Evolutionary conservation across 2,113 vertebrate species (phyloP).

Genomic region (Microtus montanus): DNA sequence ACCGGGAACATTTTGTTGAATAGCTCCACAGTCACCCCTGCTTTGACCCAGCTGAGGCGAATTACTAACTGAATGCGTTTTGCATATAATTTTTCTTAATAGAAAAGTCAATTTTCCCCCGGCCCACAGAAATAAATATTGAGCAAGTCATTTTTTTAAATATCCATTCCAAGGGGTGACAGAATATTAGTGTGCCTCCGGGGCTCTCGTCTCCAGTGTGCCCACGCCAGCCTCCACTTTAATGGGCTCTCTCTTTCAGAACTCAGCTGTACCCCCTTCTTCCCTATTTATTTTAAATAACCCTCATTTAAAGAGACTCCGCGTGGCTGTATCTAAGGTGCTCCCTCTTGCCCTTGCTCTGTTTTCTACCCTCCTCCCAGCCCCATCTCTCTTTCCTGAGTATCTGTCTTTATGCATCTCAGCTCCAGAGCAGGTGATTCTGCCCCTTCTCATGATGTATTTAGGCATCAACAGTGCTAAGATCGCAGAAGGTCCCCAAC

Average conservation of each 20-base stretch:
- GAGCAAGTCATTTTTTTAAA: constrained; percentile 60
- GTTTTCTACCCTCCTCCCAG: neutral
- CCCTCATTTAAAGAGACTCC: neutral
- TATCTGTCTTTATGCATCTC: neutral
- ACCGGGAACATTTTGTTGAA: constrained; percentile 16
- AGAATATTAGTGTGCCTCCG: neutral
- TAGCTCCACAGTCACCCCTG: neutral
- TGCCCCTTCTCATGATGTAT: neutral
- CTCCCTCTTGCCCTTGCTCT: neutral
- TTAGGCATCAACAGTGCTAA: neutral
- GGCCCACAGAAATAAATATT: constrained; percentile 61
- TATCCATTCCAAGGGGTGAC: constrained; percentile 49
- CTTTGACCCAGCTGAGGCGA: constrained; percentile 65
- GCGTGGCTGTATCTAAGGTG: neutral
- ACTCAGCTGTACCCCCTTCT: neutral
- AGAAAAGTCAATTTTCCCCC: constrained; percentile 70
- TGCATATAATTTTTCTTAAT: constrained; percentile 71
- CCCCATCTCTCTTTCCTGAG: neutral
- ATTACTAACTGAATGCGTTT: constrained; percentile 67
- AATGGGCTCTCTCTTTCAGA: neutral
- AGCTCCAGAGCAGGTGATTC: neutral
- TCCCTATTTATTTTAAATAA: neutral
- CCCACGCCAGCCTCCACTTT: neutral
- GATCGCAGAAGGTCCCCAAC: neutral
- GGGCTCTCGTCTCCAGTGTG: neutral